phyloP scores from a whole-genome alignment of 30 jellyfish, hydroid and myxozoan species.

The Sanderia malayensis region DNA sequence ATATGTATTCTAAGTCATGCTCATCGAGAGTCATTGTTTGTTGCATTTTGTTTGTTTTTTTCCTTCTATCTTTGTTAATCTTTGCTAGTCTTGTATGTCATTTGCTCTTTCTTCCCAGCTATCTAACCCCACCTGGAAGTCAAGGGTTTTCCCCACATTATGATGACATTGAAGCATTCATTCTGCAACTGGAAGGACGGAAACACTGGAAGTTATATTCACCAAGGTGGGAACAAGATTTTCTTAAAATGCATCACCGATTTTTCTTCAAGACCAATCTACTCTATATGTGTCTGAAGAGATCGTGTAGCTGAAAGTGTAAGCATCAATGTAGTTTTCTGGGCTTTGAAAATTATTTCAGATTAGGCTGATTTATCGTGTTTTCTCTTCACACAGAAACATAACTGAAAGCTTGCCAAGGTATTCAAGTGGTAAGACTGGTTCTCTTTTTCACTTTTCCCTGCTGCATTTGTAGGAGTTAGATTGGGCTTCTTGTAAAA shows the following conservation, averaged over 20 bases:
- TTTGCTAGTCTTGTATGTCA: too few species aligned
- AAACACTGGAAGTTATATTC: constrained; percentile 84
- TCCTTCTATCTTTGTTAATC: too few species aligned
- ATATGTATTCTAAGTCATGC: too few species aligned
- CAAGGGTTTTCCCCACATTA: constrained; percentile 97
- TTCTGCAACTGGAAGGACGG: constrained; percentile 87
- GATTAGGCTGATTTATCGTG: background rate
- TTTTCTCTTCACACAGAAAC: constrained; percentile 29
- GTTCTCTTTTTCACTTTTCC: background rate
- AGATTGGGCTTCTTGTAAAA: too few species aligned
- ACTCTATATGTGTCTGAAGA: too few species aligned
- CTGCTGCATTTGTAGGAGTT: constrained; percentile 24
- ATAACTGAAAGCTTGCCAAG: constrained; percentile 69
- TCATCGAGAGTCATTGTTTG: too few species aligned
- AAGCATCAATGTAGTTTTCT: too few species aligned
- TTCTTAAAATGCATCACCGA: too few species aligned
- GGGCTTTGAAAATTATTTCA: too few species aligned
- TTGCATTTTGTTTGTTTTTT: too few species aligned
- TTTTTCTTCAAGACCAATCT: too few species aligned
- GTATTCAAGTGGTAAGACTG: constrained; percentile 72
- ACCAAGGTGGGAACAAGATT: constrained; percentile 73
- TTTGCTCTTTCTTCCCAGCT: constrained; percentile 39
- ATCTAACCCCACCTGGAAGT: constrained; percentile 89
- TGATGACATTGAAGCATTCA: constrained; percentile 94
- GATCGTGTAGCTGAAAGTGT: too few species aligned